phyloP scores from a whole-genome alignment of 2,888 invertebrate species.

The Acrobeloides nanus region DNA sequence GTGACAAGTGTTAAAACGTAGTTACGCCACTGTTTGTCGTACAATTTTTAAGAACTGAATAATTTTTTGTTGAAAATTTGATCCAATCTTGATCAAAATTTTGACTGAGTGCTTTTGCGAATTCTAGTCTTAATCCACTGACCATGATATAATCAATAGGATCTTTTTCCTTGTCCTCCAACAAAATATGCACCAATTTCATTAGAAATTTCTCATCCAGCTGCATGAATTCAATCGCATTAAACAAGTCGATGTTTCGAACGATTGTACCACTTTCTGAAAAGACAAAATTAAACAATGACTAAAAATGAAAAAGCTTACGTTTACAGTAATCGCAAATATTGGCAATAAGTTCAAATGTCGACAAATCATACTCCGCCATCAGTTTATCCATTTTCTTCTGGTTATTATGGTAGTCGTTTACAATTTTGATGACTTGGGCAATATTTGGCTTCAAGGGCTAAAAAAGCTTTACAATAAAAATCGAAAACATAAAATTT shows the following conservation, averaged over 20 bases:
- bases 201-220: slow-evolving; percentile 3
- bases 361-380: background rate
- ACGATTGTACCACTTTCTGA: slow-evolving; percentile 4
- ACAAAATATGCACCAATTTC: slow-evolving; percentile 3
- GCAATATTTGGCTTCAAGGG: no score
- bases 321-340: slow-evolving; percentile 12
- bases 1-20: no score
- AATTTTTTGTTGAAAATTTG: no score
- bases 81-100: no score
- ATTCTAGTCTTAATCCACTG: background rate
- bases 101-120: background rate
- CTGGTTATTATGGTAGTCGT: slow-evolving; percentile 8
- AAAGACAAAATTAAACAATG: background rate
- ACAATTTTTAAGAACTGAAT: no score
- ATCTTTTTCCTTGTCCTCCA: background rate
- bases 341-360: slow-evolving; percentile 10
- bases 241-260: slow-evolving; percentile 1
- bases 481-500: no score
- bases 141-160: background rate
- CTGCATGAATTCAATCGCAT: slow-evolving; percentile 8
- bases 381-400: slow-evolving; percentile 7
- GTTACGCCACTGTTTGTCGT: no score
- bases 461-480: no score
- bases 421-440: no score
- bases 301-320: background rate